Evolutionary conservation across 2,888 invertebrate species (phyloP), one percentile per base, ranked within the genome.

Genomic region (Hydrotaea cyrtoneurina): DNA sequence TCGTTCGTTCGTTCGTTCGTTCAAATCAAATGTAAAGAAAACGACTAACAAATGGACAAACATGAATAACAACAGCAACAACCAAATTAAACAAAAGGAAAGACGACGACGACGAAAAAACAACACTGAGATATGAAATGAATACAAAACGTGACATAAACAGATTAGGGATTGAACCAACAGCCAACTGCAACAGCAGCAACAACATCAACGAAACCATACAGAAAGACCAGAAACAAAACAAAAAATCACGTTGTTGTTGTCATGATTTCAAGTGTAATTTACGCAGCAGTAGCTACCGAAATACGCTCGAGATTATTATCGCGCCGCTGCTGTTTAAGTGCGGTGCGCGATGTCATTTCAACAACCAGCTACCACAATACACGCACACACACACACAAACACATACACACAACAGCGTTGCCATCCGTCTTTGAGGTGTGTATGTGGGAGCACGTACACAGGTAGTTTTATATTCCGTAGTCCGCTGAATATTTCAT

Each of bases 211-310:
- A 77, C 80, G 57, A 75, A 62, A 31, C 36, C 73, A 39, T 53
- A 73, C 73, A 39, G 36, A 73, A 19, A 66, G 50, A 83, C 31
- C 31, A 31, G n/a, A n/a, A n/a, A n/a, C n/a, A n/a, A n/a, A n/a
- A 17, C 31, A 73, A 83, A 57, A 73, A 76, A 75, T 62, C 75
- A 86, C 80, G 79, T 82, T 86, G 82, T 80, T 78, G 71, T 80
- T 86, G 84, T 86, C 84, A 78, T 84, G 82, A 86, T 85, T 88
- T 88, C 87, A 87, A 89, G 89, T 88, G 91, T 92, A 92, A 92
- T 92, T 92, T 92, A 92, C 92, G 91, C 91, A 86, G 86, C 86
- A 91, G 90, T 91, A 90, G 92, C 92, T 92, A 92, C 92, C 91
- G 92, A 91, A 92, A 92, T 92, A 92, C 92, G 92, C 90, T 89